Evolutionary conservation across 2,797 vertebrate genomes (phyloP).

Genomic region (Lepilemur septentrionalis): DNA sequence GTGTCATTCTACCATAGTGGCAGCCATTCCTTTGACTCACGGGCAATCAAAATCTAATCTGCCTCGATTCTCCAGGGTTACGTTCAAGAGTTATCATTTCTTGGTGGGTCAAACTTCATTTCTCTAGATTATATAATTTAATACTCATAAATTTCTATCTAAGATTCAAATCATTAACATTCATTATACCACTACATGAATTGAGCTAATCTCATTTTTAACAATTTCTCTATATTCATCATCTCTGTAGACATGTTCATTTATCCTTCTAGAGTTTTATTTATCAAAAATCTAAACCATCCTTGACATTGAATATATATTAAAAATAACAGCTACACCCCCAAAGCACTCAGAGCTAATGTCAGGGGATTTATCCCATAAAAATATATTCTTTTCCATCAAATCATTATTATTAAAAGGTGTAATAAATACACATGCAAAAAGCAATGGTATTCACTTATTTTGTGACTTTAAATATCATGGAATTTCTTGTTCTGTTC

Average conservation of each 20-base stretch:
- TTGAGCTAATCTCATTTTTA: neutral
- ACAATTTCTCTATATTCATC: neutral
- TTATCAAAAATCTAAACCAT: neutral
- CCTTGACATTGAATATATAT: neutral
- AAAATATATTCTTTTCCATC: neutral
- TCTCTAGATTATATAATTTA: neutral
- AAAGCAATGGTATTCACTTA: neutral
- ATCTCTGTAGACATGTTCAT: neutral
- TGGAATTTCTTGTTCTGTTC: neutral
- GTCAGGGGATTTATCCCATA: neutral
- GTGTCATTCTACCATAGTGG: neutral
- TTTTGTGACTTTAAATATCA: neutral
- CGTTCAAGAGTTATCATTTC: neutral
- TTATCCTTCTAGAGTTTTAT: neutral
- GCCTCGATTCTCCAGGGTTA: neutral
- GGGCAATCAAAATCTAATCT: neutral
- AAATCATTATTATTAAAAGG: neutral
- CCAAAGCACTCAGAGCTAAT: neutral
- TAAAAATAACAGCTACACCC: neutral
- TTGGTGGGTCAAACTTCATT: neutral
- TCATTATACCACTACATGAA: neutral
- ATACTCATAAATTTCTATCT: neutral
- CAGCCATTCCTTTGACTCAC: neutral
- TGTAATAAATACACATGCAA: neutral
- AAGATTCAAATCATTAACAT: neutral